Evolutionary conservation across 2,797 vertebrate genomes (phyloP), one percentile per base, ranked within the genome.

Genomic region (Falco naumanni): DNA sequence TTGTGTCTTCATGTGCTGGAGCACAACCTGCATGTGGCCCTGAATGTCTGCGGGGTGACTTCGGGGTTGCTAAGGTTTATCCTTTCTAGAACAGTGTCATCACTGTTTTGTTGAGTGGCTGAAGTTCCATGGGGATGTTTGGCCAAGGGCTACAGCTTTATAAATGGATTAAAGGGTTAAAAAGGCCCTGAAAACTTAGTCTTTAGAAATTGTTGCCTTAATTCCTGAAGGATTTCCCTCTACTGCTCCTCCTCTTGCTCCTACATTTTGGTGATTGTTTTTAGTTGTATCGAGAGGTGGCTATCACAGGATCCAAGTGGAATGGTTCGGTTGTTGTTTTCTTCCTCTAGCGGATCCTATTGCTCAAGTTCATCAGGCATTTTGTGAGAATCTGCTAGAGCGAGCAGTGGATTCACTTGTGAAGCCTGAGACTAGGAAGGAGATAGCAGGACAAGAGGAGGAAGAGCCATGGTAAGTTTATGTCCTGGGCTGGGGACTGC

Each of bases 361-460:
- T 12, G 99, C 99, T 50, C 99, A 99, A 97, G 99, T 99, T 89
- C 99, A 99, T 97, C 99, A 99, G 95, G 99, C 99, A 0, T 99
- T 99, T 98, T 99, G 99, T 98, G 99, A 98, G 98, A 99, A 99
- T 95, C 98, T 99, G 51, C 92, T 99, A 51, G 99, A 99, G 93
- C 97, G 98, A 98, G 99, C 99, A 0, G 98, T 99, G 84, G 99
- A 99, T 97, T 98, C 99, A 0, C 98, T 99, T 5, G 98, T 99
- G 96, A 99, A 99, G 84, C 99, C 99, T 9, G 98, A 98, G 94
- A 95, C 97, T 26, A 97, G 97, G 64, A 98, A 98, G 80, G 97
- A 97, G 93, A 74, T 94, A 60, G 90, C 70, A 11, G 98, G 92
- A 94, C 98, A 97, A 54, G 98, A 97, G 78, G 98, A 96, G 81